Percentiles rank a stretch among this genome's conserved stretches.
These are phyloP conservation scores for Onychostoma macrolepis DNA, from an alignment of 2,113 vertebrate genomes.

Conservation along the genomic window DNA sequence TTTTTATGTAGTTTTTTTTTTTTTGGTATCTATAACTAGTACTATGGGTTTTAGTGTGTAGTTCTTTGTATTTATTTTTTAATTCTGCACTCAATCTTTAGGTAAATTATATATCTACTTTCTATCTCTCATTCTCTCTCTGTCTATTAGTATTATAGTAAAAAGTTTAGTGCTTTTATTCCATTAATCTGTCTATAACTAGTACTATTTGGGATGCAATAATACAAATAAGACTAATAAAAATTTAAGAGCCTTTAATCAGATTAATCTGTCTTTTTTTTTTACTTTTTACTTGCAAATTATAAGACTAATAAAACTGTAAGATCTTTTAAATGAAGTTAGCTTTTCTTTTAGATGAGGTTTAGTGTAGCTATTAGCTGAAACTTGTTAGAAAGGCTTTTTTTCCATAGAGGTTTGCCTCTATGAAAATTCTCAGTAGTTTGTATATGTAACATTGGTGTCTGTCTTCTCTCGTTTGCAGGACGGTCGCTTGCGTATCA, in stretches of 20 bases:
- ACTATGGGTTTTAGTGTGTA: neutral
- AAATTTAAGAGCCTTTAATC: neutral
- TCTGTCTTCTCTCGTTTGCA: conserved; percentile 58
- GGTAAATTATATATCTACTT: neutral
- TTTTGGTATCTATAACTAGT: neutral
- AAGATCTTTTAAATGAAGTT: neutral
- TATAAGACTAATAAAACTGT: neutral
- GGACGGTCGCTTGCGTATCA: conserved; percentile 86
- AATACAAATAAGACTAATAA: neutral
- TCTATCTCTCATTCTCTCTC: neutral
- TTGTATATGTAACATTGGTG: neutral
- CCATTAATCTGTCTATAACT: neutral
- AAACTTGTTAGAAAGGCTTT: neutral
- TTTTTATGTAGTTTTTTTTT: too few species aligned
- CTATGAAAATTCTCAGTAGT: too few species aligned
- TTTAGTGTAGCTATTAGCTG: neutral
- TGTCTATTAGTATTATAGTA: neutral
- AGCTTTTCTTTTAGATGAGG: neutral
- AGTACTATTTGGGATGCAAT: neutral
- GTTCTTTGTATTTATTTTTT: neutral
- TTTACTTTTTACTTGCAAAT: too few species aligned
- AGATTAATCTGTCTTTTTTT: too few species aligned
- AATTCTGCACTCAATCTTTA: neutral
- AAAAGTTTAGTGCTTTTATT: neutral
- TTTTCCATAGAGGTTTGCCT: neutral